Base-by-base conservation (phyloP, 1,140 invertebrate species). In the Parasteatoda tepidariorum region DNA sequence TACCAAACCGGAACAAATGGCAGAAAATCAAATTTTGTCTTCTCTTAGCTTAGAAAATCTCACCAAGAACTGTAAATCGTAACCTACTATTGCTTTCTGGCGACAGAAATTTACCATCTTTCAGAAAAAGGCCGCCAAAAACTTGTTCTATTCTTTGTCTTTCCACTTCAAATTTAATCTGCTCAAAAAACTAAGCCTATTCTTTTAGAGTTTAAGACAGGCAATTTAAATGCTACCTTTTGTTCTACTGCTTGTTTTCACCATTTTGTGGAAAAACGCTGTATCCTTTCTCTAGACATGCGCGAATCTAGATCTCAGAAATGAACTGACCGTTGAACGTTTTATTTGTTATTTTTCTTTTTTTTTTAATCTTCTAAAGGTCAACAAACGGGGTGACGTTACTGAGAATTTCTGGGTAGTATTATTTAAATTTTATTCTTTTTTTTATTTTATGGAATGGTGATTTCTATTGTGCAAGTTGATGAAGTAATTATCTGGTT, bases 1-100 rank as follows among this genome's bases (percentile, higher is more conserved):
- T 68, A 68, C 34, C 24, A 68, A 68, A 68, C 66, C 66, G 66
- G 66, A 68, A 68, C 66, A 68, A 68, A 68, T 34, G 66, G 41
- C 38, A 48, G 33, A 33, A 34, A 68, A 34, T 30, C 34, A 68
- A 68, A 68, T 68, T 15, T 15, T 38, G 26, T 41, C 66, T 34
- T 68, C 34, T 24, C 38, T 34, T 22, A 22, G 22, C 34, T 68
- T 13, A 38, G 41, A 38, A 68, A 41, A 41, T 68, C 38, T 24
- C 66, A 68, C 66, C 24, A 34, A 68, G 41, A 68, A 68, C 24
- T 26, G 66, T 68, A 68, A 68, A 68, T 68, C 66, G 38, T 26
- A 26, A 13, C 38, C 34, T 22, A 41, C 66, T 26, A 68, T 68
- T 34, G 24, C 31, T 68, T 68, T 28, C 34, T 22, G 7, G 66